Evolutionary conservation across 2,113 vertebrate genomes (phyloP).

Genomic region (Sceloporus undulatus): DNA sequence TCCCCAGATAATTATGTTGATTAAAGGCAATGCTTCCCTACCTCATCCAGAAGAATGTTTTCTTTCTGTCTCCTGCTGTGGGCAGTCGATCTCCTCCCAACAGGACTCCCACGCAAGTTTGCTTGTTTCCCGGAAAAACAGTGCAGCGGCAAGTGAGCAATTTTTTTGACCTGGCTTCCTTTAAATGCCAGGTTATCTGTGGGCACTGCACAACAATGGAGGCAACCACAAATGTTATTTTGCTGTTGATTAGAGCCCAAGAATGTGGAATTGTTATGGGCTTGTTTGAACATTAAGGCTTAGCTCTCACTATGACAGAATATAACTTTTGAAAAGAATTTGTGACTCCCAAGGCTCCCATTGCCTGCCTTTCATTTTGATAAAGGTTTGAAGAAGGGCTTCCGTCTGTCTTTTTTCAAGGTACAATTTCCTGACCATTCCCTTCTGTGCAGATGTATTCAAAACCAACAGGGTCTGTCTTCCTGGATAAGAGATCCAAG

Average conservation of each 20-base stretch:
- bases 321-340: conserved; percentile 17
- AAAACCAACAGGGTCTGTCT: background rate
- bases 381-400: background rate
- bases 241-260: conserved; percentile 18
- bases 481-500: background rate
- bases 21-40: conserved; percentile 43
- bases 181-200: conserved; percentile 20
- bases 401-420: background rate
- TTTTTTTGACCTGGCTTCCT: background rate
- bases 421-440: background rate
- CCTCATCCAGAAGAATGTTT: conserved; percentile 23
- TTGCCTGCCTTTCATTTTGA: conserved; percentile 9
- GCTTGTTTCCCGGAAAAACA: conserved; percentile 30
- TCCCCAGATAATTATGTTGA: conserved; percentile 55
- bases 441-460: background rate
- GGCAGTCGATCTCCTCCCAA: conserved; percentile 47
- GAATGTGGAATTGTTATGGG: conserved; percentile 26
- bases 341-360: conserved; percentile 5
- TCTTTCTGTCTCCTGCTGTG: conserved; percentile 50
- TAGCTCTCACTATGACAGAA: conserved; percentile 17
- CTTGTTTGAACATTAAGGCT: conserved; percentile 22
- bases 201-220: conserved; percentile 12
- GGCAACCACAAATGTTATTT: conserved; percentile 23
- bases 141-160: background rate
- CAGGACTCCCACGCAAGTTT: conserved; percentile 13